These are phyloP conservation scores for Drosophila paucipuncta DNA, from an alignment of 2,888 invertebrate species.

Conservation along the genomic window DNA sequence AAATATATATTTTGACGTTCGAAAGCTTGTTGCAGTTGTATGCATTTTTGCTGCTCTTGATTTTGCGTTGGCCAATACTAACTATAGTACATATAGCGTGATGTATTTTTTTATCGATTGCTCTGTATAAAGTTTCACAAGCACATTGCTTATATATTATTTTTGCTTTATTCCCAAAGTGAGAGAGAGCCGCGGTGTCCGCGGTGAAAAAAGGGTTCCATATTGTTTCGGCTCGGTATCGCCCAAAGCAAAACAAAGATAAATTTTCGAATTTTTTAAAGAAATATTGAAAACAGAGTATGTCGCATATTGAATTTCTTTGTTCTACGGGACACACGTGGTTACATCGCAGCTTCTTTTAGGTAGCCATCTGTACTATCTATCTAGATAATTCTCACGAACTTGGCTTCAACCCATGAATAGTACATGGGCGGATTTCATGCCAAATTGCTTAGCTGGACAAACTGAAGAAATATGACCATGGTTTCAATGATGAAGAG, in stretches of 20 bases:
- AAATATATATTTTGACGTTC: neutral
- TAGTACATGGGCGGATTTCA: neutral
- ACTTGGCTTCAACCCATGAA: neutral
- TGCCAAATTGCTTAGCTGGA: slow-evolving; percentile 7
- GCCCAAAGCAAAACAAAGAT: neutral
- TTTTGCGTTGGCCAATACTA: neutral
- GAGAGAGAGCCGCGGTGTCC: neutral
- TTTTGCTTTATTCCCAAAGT: neutral
- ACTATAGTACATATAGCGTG: neutral
- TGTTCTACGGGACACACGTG: neutral
- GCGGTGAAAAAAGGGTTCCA: neutral
- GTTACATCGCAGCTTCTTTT: neutral
- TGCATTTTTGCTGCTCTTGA: neutral
- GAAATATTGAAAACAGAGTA: neutral
- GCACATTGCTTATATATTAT: neutral
- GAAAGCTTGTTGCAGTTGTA: neutral
- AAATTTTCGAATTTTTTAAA: neutral
- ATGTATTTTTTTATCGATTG: neutral
- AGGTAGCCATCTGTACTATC: neutral
- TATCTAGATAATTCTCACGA: neutral
- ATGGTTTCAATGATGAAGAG: slow-evolving; percentile 64
- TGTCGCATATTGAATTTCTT: neutral
- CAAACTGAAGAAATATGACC: slow-evolving; percentile 66
- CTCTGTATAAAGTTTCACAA: neutral
- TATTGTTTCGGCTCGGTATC: neutral